Base-by-base conservation (phyloP, 1,140 invertebrate species). In the Augochlora pura region DNA sequence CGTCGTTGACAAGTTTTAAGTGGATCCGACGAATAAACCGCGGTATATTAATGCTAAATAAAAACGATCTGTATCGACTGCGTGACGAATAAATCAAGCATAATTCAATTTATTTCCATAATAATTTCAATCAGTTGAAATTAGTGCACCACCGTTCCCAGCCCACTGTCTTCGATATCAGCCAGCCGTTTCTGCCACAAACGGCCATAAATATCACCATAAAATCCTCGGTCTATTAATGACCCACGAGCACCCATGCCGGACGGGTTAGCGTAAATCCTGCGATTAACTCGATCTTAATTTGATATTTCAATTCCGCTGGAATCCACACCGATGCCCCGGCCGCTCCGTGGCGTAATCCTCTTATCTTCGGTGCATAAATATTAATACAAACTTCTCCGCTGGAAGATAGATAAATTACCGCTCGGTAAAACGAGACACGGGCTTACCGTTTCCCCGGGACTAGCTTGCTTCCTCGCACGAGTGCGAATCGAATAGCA, bases 231-330 rank as follows among this genome's bases (percentile, higher is more conserved):
- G 25, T n/a, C 5, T 16, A 16, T n/a, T 54, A n/a, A 21, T 16
- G 49, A n/a, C 12, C 39, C 21, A 3, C 10, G 42, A 72, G 63
- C 67, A 32, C 18, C 42, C 27, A 32, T 62, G 54, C 39, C 52
- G 23, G 46, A 71, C 68, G 12, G 46, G 59, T 77, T 63, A 23
- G 14, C 32, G 75, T 16, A 71, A 63, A 77, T 54, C 25, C 59
- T 42, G n/a, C 59, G 57, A 71, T 71, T 71, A 71, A 39, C 67
- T 71, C n/a, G 25, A 63, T 71, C 75, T 77, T 77, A 77, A 77
- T 70, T 77, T 70, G 75, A 71, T 77, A 71, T 77, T 77, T 78
- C 69, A 78, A 72, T 77, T 77, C 21, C 54, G 2, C 6, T 23
- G 1, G 46, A 25, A 63, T 64, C 63, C 71, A 77, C 63, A 60